phyloP scores from a whole-genome alignment of 2,797 vertebrate genomes.

The Delichon dasypus region DNA sequence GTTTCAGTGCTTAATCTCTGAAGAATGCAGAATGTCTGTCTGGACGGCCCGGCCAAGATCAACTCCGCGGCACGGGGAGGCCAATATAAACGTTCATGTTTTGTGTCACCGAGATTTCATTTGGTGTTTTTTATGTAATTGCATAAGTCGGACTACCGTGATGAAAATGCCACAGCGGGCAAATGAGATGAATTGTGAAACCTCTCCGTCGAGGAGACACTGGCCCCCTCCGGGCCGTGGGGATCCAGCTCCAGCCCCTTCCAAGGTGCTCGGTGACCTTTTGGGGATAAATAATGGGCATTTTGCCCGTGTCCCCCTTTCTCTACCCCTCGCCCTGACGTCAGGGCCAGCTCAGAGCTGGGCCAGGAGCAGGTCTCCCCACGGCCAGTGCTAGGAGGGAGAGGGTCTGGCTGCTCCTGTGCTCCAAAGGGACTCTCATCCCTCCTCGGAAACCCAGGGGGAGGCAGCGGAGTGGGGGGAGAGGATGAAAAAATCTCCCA shows the following conservation, averaged over 20 bases:
- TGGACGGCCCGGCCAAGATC: conserved; percentile 25
- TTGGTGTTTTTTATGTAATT: conserved; percentile 49
- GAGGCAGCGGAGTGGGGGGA: fast-evolving
- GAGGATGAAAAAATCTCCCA: neutral
- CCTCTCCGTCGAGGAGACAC: neutral
- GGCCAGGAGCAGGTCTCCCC: neutral
- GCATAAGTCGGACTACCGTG: conserved; percentile 45
- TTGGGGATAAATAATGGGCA: neutral
- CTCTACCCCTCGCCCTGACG: neutral
- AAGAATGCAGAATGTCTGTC: conserved; percentile 63
- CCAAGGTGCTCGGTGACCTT: conserved; percentile 34
- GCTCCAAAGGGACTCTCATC: neutral
- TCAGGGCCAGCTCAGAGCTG: neutral
- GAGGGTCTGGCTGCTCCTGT: neutral
- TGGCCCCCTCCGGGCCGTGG: neutral
- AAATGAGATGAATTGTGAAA: conserved; percentile 51
- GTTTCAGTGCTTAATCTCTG: conserved; percentile 50
- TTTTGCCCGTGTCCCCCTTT: neutral
- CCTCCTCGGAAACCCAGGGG: neutral
- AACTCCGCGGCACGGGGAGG: conserved; percentile 34
- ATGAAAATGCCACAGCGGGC: conserved; percentile 30
- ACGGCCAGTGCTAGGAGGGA: neutral
- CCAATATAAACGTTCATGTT: conserved; percentile 67
- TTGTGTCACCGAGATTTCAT: conserved; percentile 54
- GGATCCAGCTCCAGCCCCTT: conserved; percentile 10